Base-by-base conservation (phyloP, 2,888 invertebrate genomes). In the Troides helena region DNA sequence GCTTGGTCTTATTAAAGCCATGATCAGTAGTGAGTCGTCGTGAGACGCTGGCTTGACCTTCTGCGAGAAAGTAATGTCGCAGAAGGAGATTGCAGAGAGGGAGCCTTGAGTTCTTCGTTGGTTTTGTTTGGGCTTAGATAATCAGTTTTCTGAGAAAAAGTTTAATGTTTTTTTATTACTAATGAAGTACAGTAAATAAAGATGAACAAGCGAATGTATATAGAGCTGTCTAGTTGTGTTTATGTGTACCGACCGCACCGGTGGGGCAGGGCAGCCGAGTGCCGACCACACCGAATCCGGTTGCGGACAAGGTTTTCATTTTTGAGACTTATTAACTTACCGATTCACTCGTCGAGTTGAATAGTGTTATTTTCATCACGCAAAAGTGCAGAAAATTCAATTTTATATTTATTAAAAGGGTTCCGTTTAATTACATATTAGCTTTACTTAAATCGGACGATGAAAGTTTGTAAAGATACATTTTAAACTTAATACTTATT, bases 241-340 rank as follows among this genome's bases (percentile, higher is more conserved):
- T 69, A 58, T 59, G 65, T 36, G 36, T 46, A 39, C 58, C 61
- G 62, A 61, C 57, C 61, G 57, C 46, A 66, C 62, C 69, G 66
- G 66, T 62, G 62, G 43, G 62, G 62, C 46, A 59, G 69, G 62
- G 62, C 46, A 53, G 69, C n/a, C 69, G 59, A 39, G 66, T 62
- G 62, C 57, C 65, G 30, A 61, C 69, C 69, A 7, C 69, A 50
- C 39, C 43, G 69, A 53, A 70, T 70, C 69, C 69, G 69, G 69
- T 70, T 66, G 65, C 62, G 69, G 69, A 46, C 50, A 56, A 62
- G 66, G 36, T 62, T 66, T 62, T 62, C 46, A 70, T 70, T 70
- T 70, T 66, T 70, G 66, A 70, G 62, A 66, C 69, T 69, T 70
- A 66, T 66, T 70, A 70, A 70, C 69, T 66, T 66, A 36, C 62